These are phyloP conservation scores for Pocota personata DNA, from an alignment of 2,888 invertebrate genomes.

Conservation along the genomic window DNA sequence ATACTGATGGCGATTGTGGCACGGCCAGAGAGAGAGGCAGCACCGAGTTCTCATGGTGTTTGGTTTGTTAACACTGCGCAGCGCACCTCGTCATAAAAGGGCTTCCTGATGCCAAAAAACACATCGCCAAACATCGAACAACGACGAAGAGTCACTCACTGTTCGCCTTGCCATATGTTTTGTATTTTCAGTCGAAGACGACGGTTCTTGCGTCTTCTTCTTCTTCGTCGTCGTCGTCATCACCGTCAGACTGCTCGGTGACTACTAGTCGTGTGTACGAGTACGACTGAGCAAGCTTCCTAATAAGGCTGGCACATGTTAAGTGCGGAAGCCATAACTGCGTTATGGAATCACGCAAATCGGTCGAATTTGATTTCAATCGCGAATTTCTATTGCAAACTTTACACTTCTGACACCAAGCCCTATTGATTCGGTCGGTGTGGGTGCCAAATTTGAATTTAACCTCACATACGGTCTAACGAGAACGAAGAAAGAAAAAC, in stretches of 20 bases:
- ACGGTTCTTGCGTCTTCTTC: conserved; percentile 23
- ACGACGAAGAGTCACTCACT: conserved; percentile 49
- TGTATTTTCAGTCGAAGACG: conserved; percentile 16
- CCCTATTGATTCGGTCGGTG: conserved; percentile 44
- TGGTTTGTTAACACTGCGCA: conserved; percentile 55
- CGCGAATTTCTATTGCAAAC: conserved; percentile 75
- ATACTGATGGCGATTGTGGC: conserved; percentile 19
- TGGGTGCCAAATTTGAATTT: conserved; percentile 75
- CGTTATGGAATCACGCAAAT: conserved; percentile 80
- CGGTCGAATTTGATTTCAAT: conserved; percentile 78
- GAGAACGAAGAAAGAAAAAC: conserved; percentile 30
- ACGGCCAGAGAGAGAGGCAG: not conserved
- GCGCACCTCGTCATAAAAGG: conserved; percentile 72
- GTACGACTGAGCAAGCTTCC: conserved; percentile 82
- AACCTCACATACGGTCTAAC: conserved; percentile 75
- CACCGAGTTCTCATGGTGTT: conserved; percentile 63
- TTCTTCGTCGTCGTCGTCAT: conserved; percentile 41
- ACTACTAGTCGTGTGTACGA: conserved; percentile 15
- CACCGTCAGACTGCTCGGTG: conserved; percentile 59
- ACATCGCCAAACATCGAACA: conserved; percentile 24
- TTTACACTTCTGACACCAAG: conserved; percentile 72
- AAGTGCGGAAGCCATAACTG: conserved; percentile 82
- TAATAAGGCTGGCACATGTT: conserved; percentile 83
- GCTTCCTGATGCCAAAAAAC: conserved; percentile 70
- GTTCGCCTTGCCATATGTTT: conserved; percentile 34